Conservation (phyloP, 1,140 invertebrate species). For the Brachionus manjavacas region DNA sequence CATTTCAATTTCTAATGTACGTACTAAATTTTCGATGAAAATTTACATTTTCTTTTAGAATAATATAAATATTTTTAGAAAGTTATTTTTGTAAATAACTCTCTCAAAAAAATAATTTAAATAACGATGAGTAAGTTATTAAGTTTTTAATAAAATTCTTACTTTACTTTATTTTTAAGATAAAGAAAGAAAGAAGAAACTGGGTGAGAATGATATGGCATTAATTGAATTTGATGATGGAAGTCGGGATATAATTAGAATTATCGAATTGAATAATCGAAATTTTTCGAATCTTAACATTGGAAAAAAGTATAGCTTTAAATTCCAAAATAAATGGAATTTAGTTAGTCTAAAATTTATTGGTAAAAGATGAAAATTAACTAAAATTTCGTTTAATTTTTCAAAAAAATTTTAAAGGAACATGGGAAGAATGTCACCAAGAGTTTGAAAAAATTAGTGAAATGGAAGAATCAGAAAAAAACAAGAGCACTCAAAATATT, state of each 20-base stretch:
- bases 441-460: conserved; percentile 19
- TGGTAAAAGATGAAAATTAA: not conserved
- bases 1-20: not conserved
- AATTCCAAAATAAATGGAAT: conserved; percentile 26
- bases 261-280: not conserved
- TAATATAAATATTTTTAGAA: not conserved
- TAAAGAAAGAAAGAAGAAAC: not conserved
- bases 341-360: not conserved
- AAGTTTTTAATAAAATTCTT: not conserved
- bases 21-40: not conserved
- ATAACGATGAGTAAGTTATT: not conserved
- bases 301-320: conserved; percentile 1
- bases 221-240: conserved; percentile 26
- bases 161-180: not conserved
- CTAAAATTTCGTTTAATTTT: too few species aligned
- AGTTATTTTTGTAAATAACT: not conserved
- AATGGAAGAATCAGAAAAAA: not conserved
- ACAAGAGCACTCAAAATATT: not conserved
- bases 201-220: not conserved
- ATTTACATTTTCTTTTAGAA: not conserved
- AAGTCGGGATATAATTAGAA: not conserved
- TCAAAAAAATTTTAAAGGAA: not conserved
- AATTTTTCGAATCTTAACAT: not conserved
- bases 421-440: not conserved
- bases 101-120: not conserved